Percentiles rank a stretch among this genome's conserved stretches.
These are phyloP conservation scores for Mantis religiosa DNA, from an alignment of 2,888 invertebrate species.

Conservation along the genomic window DNA sequence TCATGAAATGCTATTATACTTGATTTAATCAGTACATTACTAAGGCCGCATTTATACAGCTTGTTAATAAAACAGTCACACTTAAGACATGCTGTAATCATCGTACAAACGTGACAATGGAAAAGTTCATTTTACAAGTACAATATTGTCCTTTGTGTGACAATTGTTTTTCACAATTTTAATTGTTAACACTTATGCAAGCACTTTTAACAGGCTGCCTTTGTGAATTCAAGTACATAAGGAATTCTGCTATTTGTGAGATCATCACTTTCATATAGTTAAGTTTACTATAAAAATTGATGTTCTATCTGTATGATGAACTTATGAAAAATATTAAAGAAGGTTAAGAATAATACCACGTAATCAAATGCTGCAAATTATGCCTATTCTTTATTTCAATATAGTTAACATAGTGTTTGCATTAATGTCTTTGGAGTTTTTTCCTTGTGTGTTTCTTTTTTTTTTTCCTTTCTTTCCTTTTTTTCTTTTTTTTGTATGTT, in stretches of 20 bases:
- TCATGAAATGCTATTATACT: not conserved
- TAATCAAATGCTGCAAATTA: not conserved
- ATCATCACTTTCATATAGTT: not conserved
- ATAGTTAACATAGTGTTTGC: not conserved
- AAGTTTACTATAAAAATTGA: not conserved
- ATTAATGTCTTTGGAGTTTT: not conserved
- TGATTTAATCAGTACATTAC: slow-evolving; percentile 17
- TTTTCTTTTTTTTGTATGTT: not conserved
- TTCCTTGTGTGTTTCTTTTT: too few species aligned
- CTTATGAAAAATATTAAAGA: not conserved
- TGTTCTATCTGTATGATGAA: not conserved
- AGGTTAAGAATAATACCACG: not conserved
- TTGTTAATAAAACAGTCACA: slow-evolving; percentile 14
- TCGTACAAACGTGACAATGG: not conserved
- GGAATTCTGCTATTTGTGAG: not conserved
- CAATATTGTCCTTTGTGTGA: not conserved
- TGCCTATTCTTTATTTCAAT: not conserved
- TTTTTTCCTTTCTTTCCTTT: too few species aligned
- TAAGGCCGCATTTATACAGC: slow-evolving; percentile 30
- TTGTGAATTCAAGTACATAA: slow-evolving; percentile 1
- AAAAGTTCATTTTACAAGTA: not conserved
- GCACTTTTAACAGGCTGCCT: not conserved
- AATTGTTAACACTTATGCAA: not conserved
- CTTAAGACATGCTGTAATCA: slow-evolving; percentile 10
- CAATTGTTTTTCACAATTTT: not conserved